Evolutionary conservation across 2,113 vertebrate genomes (phyloP).

Genomic region (Noctilio leporinus): DNA sequence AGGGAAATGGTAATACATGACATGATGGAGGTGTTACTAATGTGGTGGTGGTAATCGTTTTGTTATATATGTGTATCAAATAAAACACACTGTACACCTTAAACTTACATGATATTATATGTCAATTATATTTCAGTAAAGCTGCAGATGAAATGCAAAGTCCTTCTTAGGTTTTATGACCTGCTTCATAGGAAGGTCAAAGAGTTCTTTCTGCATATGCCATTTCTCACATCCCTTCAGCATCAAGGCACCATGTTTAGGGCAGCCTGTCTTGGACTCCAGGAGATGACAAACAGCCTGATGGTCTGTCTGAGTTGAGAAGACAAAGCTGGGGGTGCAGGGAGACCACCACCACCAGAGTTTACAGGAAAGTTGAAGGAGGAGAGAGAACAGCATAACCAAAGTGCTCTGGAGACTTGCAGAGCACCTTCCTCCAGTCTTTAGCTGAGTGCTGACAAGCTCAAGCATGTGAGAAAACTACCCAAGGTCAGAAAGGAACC

Average conservation of each 20-base stretch:
- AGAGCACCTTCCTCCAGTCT: not conserved
- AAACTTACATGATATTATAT: not conserved
- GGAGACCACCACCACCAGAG: not conserved
- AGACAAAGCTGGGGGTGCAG: not conserved
- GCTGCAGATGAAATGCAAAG: no score
- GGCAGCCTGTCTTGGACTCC: not conserved
- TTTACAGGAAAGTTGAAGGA: not conserved
- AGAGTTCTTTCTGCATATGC: not conserved
- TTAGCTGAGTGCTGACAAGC: not conserved
- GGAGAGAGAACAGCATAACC: not conserved
- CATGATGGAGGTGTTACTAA: not conserved
- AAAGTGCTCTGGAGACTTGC: rapidly evolving
- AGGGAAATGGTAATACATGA: not conserved
- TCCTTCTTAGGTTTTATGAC: no score
- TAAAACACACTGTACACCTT: no score
- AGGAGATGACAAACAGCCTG: no score
- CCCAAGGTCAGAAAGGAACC: not conserved
- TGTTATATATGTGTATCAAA: no score
- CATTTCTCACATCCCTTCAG: not conserved
- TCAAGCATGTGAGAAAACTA: not conserved
- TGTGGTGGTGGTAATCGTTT: not conserved
- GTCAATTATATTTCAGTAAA: no score
- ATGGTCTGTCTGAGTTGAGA: not conserved
- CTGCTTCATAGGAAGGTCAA: not conserved
- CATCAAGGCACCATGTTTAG: not conserved